A percentile compares a stretch with the other conserved stretches of the same genome.
Evolutionary conservation across 2,888 invertebrate species (phyloP).

Genomic region (Scelioninae gen. 2): DNA sequence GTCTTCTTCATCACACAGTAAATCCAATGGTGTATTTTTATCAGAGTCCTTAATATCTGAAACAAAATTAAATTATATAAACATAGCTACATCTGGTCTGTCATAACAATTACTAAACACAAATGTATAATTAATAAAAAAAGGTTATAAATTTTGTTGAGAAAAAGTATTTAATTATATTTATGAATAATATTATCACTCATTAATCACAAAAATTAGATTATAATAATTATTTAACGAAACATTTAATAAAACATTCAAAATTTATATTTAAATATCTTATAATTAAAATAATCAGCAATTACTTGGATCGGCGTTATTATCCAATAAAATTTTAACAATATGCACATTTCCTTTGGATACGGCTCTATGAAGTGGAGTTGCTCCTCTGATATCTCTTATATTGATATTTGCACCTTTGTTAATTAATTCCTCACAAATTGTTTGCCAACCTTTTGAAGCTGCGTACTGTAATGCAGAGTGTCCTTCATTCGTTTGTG

Average conservation of each 20-base stretch:
- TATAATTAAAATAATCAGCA: not conserved
- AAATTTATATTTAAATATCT: not conserved
- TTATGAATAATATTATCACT: too few species aligned
- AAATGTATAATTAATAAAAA: too few species aligned
- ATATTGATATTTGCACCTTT: constrained; percentile 84
- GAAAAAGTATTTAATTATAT: too few species aligned
- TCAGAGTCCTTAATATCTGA: constrained; percentile 78
- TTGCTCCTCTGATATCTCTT: constrained; percentile 81
- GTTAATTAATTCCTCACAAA: constrained; percentile 81
- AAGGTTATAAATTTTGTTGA: too few species aligned
- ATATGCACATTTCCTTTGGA: constrained; percentile 84
- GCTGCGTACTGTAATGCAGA: constrained; percentile 90
- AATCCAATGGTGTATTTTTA: constrained; percentile 87
- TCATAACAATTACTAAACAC: too few species aligned
- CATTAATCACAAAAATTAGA: too few species aligned
- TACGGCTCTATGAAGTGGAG: constrained; percentile 87
- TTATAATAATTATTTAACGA: too few species aligned
- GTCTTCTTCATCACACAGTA: constrained; percentile 91
- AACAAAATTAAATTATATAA: too few species aligned
- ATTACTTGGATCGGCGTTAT: constrained; percentile 74
- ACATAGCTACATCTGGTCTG: too few species aligned
- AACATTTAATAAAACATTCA: too few species aligned
- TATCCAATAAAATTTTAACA: constrained; percentile 81
- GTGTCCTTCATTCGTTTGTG: constrained; percentile 84
- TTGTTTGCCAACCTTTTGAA: constrained; percentile 87